Conservation (phyloP, 2,797 vertebrate genomes). For the Sebastes nivosus region DNA sequence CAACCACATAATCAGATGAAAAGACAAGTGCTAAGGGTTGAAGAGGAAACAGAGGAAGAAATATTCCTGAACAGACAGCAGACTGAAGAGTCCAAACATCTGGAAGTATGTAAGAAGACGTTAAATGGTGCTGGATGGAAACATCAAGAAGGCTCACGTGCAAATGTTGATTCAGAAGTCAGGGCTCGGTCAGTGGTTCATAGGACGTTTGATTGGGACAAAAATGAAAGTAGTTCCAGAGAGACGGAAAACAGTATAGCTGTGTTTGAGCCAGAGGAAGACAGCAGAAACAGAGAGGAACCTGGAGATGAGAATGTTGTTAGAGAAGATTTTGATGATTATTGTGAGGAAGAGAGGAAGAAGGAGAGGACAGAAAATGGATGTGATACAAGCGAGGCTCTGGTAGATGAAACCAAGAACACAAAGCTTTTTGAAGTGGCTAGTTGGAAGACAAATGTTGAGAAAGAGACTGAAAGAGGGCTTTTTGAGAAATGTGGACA, state of each 20-base stretch:
- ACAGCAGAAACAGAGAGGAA: not conserved
- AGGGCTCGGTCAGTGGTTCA: not conserved
- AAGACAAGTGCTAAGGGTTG: constrained; percentile 37
- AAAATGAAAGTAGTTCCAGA: not conserved
- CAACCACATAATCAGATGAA: constrained; percentile 22
- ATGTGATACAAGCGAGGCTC: constrained; percentile 2
- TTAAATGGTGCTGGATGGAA: constrained; percentile 2
- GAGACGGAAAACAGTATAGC: constrained; percentile 11
- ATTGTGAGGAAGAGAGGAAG: constrained; percentile 4
- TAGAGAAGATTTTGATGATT: not conserved
- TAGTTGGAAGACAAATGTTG: not conserved
- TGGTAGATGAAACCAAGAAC: not conserved
- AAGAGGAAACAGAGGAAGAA: constrained; percentile 57
- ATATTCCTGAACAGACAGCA: constrained; percentile 1
- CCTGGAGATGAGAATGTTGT: not conserved
- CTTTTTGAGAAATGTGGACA: not conserved
- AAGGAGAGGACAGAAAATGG: constrained; percentile 1
- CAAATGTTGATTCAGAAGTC: constrained; percentile 1
- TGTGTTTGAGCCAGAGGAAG: constrained; percentile 21
- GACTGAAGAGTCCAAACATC: constrained; percentile 11
- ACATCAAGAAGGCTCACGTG: not conserved
- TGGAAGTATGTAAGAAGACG: not conserved
- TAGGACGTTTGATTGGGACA: not conserved
- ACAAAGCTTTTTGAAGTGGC: constrained; percentile 8
- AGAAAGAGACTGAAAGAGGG: not conserved